Evolutionary conservation across 2,113 vertebrate genomes (phyloP).

Genomic region (Eretmochelys imbricata): DNA sequence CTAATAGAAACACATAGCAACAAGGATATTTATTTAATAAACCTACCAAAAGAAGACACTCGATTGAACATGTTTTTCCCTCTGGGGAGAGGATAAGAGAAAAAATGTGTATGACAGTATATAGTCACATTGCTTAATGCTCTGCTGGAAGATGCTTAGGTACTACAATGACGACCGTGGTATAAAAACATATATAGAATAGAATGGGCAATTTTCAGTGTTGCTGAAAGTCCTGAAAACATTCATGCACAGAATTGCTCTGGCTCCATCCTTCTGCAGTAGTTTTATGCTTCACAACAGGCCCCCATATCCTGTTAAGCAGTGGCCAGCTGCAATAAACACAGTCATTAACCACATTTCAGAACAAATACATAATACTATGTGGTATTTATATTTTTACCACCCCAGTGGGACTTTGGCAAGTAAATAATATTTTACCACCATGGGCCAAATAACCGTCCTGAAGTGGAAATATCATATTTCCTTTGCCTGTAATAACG

Average conservation of each 20-base stretch:
- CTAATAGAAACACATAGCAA: neutral
- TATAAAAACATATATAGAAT: neutral
- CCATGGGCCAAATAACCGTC: constrained; percentile 16
- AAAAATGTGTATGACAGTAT: neutral
- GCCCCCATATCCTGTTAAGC: neutral
- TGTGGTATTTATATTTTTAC: constrained; percentile 3
- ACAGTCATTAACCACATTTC: neutral
- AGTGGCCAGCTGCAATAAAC: constrained; percentile 9
- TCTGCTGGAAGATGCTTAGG: neutral
- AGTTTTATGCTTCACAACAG: neutral
- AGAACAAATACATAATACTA: neutral
- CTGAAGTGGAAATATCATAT: constrained; percentile 22
- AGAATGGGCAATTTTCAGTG: neutral
- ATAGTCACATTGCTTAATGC: neutral
- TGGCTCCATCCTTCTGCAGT: neutral
- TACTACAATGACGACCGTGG: neutral
- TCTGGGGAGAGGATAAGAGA: neutral
- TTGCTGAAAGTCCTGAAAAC: fast-evolving
- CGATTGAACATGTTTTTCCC: neutral
- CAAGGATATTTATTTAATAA: neutral
- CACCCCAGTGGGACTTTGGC: neutral
- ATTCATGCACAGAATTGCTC: fast-evolving
- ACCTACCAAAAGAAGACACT: neutral
- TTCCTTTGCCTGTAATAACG: constrained; percentile 29
- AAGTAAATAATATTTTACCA: constrained; percentile 2